Evolutionary conservation across 2,888 invertebrate species (phyloP), one percentile per base, ranked within the genome.

Genomic region (Sturmia bella): DNA sequence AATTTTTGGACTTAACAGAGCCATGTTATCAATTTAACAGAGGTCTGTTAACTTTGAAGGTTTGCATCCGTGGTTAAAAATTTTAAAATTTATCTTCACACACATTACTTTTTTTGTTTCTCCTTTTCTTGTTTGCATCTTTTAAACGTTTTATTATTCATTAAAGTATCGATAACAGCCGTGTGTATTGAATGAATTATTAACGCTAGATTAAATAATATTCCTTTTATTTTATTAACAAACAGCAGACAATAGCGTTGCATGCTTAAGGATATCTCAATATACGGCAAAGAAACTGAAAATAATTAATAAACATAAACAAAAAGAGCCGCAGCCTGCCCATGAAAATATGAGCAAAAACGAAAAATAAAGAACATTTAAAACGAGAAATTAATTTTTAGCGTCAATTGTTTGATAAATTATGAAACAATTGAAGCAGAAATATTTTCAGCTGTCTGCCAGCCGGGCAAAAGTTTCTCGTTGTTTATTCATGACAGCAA

Each of bases 181-280:
- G 54, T 66, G 78, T 78, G 66, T 78, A 59, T 78, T 73, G 72
- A 78, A 78, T 66, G 59, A 37, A 80, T 82, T 82, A 82, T 82
- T 82, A 64, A 82, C 82, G 78, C 74, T 70, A 74, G 78, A 78
- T 82, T 82, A 82, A 82, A 78, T 82, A 82, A 78, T 78, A 75
- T 82, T 78, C 57, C 69, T 66, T 74, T 76, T 68, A 45, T 27
- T 32, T 68, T 68, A 48, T 66, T 43, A 41, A 66, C 13, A 59
- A 61, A 66, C 61, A 17, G 32, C 41, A 57, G 64, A 27, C 70
- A 57, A 64, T 59, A 43, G 50, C 27, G 43, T 19, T 41, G 68
- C 4, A 59, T 52, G 50, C 66, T 57, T 68, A 63, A 63, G 56
- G 56, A 77, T 69, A 77, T 69, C 69, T 43, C 27, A 27, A 6